Conservation (phyloP, 2,113 vertebrate genomes). For the Todiramphus saurophagus region DNA sequence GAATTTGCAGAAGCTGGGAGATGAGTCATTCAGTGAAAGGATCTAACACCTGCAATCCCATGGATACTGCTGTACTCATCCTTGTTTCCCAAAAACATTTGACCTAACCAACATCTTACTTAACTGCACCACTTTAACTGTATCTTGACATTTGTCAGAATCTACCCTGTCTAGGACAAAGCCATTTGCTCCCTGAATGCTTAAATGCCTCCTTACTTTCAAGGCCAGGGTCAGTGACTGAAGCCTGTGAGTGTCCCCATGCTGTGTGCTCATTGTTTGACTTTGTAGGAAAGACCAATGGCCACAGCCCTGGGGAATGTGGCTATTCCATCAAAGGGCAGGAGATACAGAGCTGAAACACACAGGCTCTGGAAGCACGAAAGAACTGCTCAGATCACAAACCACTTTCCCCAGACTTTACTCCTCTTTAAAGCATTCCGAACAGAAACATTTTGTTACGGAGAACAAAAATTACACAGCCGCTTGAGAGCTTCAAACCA, state of each 20-base stretch:
- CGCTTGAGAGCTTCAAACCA: neutral
- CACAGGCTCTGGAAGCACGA: neutral
- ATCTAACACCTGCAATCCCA: neutral
- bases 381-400: neutral
- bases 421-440: neutral
- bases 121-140: neutral
- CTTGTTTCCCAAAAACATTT: neutral
- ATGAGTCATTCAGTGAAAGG: neutral
- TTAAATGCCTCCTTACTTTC: neutral
- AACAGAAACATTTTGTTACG: constrained; percentile 18
- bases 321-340: neutral
- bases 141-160: neutral
- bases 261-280: neutral
- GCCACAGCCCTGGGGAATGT: neutral
- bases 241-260: neutral
- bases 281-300: neutral
- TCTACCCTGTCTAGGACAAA: neutral
- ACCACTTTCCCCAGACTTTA: neutral
- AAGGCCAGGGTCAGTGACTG: neutral
- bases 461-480: neutral
- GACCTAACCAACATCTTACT: neutral
- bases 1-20: constrained; percentile 17
- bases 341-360: neutral
- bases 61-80: neutral
- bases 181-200: neutral